These are phyloP conservation scores for Thereva unica DNA, from an alignment of 2,888 invertebrate species.

Conservation along the genomic window DNA sequence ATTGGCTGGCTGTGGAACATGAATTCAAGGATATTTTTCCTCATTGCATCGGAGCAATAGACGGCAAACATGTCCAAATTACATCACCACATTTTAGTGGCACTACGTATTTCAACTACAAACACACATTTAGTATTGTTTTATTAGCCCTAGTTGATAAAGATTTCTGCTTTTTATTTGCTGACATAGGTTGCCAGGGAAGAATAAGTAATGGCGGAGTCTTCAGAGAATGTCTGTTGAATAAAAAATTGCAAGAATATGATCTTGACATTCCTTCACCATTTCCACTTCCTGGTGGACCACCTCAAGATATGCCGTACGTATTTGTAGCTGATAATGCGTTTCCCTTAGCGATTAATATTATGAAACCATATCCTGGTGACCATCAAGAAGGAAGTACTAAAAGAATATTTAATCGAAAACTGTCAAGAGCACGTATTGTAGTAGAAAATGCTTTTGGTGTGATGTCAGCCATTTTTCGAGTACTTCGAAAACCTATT, in stretches of 20 bases:
- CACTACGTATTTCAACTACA: conserved; percentile 48
- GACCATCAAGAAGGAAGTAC: not conserved
- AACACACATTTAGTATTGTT: conserved; percentile 47
- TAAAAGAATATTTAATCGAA: not conserved
- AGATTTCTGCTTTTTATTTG: conserved; percentile 48
- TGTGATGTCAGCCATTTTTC: conserved; percentile 10
- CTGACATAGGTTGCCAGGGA: conserved; percentile 48
- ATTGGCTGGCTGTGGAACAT: not conserved
- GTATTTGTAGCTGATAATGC: conserved; percentile 13
- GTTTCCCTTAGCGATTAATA: not conserved
- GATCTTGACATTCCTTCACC: not conserved
- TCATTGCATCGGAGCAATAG: not conserved
- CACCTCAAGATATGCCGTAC: not conserved
- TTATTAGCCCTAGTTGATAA: conserved; percentile 48
- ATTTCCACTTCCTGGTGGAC: not conserved
- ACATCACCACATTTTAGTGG: conserved; percentile 39
- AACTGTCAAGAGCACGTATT: not conserved
- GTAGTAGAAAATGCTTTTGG: conserved; percentile 23
- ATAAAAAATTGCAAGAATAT: not conserved
- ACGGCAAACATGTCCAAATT: not conserved
- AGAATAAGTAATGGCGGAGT: conserved; percentile 45
- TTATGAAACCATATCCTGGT: conserved; percentile 17
- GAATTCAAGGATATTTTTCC: not conserved
- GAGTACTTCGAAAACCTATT: conserved; percentile 12
- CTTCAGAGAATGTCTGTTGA: conserved; percentile 34